Conservation (phyloP, 2,797 vertebrate species). For the Adelosebastes latens region DNA sequence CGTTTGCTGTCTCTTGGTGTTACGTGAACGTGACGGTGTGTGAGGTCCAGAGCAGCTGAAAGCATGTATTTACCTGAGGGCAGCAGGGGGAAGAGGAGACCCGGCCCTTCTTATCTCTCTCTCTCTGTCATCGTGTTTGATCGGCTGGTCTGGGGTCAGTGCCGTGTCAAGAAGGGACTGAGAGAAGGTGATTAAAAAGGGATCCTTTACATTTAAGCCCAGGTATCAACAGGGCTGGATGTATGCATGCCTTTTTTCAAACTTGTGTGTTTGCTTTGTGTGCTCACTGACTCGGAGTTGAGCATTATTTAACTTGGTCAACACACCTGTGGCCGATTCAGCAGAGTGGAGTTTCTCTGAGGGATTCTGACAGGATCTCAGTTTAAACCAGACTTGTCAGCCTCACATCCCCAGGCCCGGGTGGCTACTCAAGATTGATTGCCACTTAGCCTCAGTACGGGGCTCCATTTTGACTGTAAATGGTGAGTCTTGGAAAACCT, state of each 20-base stretch:
- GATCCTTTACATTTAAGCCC: slow-evolving; percentile 2
- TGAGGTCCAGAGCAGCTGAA: slow-evolving; percentile 50
- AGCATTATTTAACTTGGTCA: slow-evolving; percentile 9
- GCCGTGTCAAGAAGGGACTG: slow-evolving; percentile 12
- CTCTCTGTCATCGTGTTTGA: slow-evolving; percentile 19
- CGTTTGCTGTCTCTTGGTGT: slow-evolving; percentile 5
- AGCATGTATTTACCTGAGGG: slow-evolving; percentile 43
- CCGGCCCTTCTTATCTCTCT: slow-evolving; percentile 19
- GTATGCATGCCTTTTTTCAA: background rate
- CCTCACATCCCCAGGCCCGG: slow-evolving; percentile 46
- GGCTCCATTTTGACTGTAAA: slow-evolving; percentile 47
- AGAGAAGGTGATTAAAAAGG: slow-evolving; percentile 13
- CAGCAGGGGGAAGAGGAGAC: background rate
- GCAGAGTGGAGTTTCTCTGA: slow-evolving; percentile 37
- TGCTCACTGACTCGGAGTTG: background rate
- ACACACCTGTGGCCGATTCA: slow-evolving; percentile 57
- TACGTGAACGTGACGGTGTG: slow-evolving; percentile 17
- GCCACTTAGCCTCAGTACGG: slow-evolving; percentile 54
- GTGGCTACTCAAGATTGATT: slow-evolving; percentile 58
- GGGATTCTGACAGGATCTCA: slow-evolving; percentile 56
- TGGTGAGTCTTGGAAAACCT: slow-evolving; percentile 45
- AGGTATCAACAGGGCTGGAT: background rate
- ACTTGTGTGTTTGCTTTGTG: background rate
- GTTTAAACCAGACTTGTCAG: slow-evolving; percentile 52
- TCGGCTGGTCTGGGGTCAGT: slow-evolving; percentile 15